phyloP scores from a whole-genome alignment of 92 coral and sea anemone species.

The Phenganax stokvisi region DNA sequence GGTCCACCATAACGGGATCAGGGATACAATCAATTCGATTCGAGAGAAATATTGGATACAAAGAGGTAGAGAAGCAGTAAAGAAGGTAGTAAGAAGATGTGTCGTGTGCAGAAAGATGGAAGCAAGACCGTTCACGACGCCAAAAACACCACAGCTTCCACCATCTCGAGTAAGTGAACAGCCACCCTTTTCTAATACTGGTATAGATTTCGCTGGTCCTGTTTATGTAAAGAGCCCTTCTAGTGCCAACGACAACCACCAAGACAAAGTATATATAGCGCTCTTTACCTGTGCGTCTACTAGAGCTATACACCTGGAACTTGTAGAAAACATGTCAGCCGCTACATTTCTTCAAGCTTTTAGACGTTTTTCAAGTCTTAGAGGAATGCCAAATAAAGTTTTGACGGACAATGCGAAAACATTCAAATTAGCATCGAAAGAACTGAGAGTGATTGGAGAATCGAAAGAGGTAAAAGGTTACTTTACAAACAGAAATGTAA shows the following conservation, averaged over 20 bases:
- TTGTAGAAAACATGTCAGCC: not conserved
- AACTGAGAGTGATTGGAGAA: not conserved
- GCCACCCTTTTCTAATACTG: slow-evolving; percentile 1
- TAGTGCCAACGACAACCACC: not conserved
- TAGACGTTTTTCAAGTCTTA: slow-evolving; percentile 12
- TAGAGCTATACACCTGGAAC: slow-evolving; percentile 13
- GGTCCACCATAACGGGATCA: slow-evolving; percentile 1
- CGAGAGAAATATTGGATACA: slow-evolving; percentile 1
- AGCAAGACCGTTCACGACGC: not conserved
- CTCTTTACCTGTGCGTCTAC: slow-evolving; percentile 7
- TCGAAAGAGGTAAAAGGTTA: not conserved
- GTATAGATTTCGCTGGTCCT: slow-evolving; percentile 8
- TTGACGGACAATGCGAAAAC: not conserved
- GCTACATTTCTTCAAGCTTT: slow-evolving; percentile 3
- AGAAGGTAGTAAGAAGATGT: not conserved
- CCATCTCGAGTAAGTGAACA: not conserved
- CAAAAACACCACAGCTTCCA: slow-evolving; percentile 16
- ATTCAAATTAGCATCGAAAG: slow-evolving; percentile 9
- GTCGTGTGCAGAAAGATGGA: slow-evolving; percentile 9
- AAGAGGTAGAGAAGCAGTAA: slow-evolving; percentile 5
- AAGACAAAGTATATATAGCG: slow-evolving; percentile 2
- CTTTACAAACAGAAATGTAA: not conserved
- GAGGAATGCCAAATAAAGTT: slow-evolving; percentile 13
- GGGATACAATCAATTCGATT: slow-evolving; percentile 8
- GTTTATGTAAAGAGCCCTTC: not conserved